These are phyloP conservation scores for Sebastes trivittatus DNA, from an alignment of 2,797 vertebrate genomes.

Conservation along the genomic window DNA sequence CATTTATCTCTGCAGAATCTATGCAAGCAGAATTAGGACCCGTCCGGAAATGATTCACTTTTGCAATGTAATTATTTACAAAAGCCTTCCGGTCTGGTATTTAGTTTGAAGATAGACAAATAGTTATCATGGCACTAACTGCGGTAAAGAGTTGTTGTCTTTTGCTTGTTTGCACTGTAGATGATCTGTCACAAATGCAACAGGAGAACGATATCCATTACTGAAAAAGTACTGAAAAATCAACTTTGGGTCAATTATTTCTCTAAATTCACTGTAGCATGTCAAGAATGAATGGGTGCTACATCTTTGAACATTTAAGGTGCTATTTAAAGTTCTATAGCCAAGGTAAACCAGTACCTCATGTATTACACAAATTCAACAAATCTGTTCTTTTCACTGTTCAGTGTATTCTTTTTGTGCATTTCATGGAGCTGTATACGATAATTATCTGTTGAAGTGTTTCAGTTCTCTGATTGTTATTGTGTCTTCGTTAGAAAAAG, in stretches of 20 bases:
- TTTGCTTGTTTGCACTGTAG: not conserved
- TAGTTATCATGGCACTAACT: not conserved
- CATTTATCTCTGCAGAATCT: not conserved
- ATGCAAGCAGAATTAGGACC: not conserved
- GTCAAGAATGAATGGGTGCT: not conserved
- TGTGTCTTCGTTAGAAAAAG: not conserved
- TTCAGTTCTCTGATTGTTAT: not conserved
- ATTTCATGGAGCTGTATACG: not conserved
- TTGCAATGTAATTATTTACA: not conserved
- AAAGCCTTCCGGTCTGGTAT: not conserved
- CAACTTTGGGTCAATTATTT: not conserved
- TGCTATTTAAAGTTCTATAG: slow-evolving; percentile 24
- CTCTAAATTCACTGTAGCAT: not conserved
- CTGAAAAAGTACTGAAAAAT: not conserved
- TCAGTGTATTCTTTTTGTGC: not conserved
- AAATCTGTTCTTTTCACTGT: not conserved
- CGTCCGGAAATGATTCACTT: not conserved
- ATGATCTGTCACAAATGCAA: not conserved
- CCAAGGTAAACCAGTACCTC: slow-evolving; percentile 24
- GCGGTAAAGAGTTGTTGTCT: not conserved
- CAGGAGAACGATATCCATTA: not conserved
- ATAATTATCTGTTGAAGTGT: not conserved
- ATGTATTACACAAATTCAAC: not conserved
- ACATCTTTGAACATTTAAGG: slow-evolving; percentile 3
- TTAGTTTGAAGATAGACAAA: not conserved